Base-by-base conservation (phyloP, 37 sponge, comb jelly and placozoan genomes). In the Aplysina aerophoba region DNA sequence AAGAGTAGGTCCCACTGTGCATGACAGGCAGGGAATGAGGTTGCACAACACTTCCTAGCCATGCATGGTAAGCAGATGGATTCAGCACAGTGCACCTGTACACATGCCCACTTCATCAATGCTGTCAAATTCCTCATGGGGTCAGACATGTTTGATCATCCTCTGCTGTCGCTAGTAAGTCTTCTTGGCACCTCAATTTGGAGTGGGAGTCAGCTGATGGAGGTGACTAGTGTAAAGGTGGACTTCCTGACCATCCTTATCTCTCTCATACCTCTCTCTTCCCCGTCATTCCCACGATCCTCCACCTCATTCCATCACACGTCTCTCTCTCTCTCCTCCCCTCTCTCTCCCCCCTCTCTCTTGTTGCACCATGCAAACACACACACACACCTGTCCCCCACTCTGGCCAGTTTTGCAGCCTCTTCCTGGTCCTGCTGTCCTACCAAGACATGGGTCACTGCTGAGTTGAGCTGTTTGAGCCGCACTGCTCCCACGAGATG, bases 361-460 rank as follows among this genome's bases (percentile, higher is more conserved):
- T 37, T 22, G 15, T 14, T 39, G 28, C 82, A 61, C 79, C 62
- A 24, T 72, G 55, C 15, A 0, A 2, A 21, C 34, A 3, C 28
- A 34, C 22, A 30, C n/a, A 63, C 79, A 55, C 30, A 81, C 86
- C 64, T 81, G 17, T 59, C 15, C 20, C 40, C 34, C 21, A 85
- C 25, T 34, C 79, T 27, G 20, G 6, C 38, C 40, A 81, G 36
- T 0, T 63, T 81, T 37, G 27, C 66, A 54, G 77, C 28, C 28
- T 84, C 81, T 20, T 68, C 40, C 20, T 27, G 86, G 55, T 75
- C 53, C 54, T 78, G 44, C 17, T 69, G 68, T 6, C 89, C 91
- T 55, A 91, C 39, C 40, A 94, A 62, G 17, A 91, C 84, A 72
- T 94, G 94, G 19, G 94, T 79, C 53, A 94, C 79, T 24, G 55